Evolutionary conservation across 2,113 vertebrate genomes (phyloP), one percentile per base, ranked within the genome.

Genomic region (Ageneiosus marmoratus): DNA sequence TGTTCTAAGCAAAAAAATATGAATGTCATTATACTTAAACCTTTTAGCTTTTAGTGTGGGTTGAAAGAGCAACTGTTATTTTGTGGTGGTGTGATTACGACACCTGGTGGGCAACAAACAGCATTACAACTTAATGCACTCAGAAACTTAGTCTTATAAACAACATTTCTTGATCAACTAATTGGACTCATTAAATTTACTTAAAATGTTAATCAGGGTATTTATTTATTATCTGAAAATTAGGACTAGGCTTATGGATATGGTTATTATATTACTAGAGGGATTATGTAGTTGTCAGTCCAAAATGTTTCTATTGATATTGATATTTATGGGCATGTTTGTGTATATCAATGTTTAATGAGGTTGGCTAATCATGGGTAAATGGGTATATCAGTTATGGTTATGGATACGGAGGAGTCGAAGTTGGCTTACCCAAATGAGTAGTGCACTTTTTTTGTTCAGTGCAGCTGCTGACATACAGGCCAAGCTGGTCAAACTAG

Each of bases 71-170:
- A 5, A 62, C 18, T n/a, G 6, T 46, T n/a, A 4, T 34, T 69
- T 58, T 77, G 77, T 81, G 24, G 12, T 83, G 83, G 85, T 88
- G 75, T 79, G 78, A 88, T 74, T 70, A 79, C 53, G 91, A 81
- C 92, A 89, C 81, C 91, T 0, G 77, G 91, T 91, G 93, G 89
- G 20, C 22, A 46, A 41, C 24, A 0, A 0, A 0, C 4, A 29
- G 50, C 48, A 84, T 83, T 83, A 80, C 86, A 80, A 27, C 44
- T 24, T n/a, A n/a, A 34, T 34, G 11, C 27, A 18, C 10, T 50
- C 32, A 9, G 8, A 56, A 62, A 9, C 4, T 27, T 50, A 10
- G 11, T 29, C 44, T 50, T 3, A 10, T 3, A 18, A 44, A 65
- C 62, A 65, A 63, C 60, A 67, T 37, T 44, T 44, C 10, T 69